A percentile compares a stretch with the other conserved stretches of the same genome.
Conservation (phyloP, 2,888 invertebrate genomes). For the Pachydiplax longipennis region DNA sequence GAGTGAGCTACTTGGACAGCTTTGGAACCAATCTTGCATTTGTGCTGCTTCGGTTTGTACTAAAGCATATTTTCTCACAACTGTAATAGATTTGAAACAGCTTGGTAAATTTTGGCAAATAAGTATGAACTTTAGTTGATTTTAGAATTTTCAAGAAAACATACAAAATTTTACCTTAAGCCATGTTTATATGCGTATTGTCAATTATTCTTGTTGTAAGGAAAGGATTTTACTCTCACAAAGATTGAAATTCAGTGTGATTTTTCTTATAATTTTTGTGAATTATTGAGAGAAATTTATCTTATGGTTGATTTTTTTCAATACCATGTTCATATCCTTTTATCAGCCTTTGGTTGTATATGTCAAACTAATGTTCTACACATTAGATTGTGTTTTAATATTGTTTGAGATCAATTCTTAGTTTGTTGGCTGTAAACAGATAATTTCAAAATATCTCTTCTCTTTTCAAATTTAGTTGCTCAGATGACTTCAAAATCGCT, state of each 20-base stretch:
- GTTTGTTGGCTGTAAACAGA: too few species aligned
- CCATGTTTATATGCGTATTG: too few species aligned
- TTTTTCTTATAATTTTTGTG: too few species aligned
- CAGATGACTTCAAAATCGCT: slow-evolving; percentile 64
- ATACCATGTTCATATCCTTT: neutral
- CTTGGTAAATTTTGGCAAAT: neutral
- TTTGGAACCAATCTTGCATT: slow-evolving; percentile 85
- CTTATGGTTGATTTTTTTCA: neutral
- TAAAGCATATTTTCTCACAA: neutral
- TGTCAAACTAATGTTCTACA: neutral
- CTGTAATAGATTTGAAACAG: slow-evolving; percentile 31
- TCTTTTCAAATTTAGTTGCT: slow-evolving; percentile 61
- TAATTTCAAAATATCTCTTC: slow-evolving; percentile 52
- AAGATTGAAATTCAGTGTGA: too few species aligned
- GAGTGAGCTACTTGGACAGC: slow-evolving; percentile 71
- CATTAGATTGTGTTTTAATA: too few species aligned
- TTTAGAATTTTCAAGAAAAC: neutral
- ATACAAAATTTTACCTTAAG: neutral
- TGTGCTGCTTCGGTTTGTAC: slow-evolving; percentile 72
- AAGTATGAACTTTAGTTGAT: slow-evolving; percentile 33
- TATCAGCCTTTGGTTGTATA: too few species aligned
- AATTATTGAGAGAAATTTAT: neutral
- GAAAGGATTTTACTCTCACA: too few species aligned
- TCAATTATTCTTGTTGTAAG: too few species aligned
- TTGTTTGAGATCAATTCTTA: too few species aligned